Base-by-base conservation (phyloP, 2,113 vertebrate genomes). In the Chloroceryle aenea region DNA sequence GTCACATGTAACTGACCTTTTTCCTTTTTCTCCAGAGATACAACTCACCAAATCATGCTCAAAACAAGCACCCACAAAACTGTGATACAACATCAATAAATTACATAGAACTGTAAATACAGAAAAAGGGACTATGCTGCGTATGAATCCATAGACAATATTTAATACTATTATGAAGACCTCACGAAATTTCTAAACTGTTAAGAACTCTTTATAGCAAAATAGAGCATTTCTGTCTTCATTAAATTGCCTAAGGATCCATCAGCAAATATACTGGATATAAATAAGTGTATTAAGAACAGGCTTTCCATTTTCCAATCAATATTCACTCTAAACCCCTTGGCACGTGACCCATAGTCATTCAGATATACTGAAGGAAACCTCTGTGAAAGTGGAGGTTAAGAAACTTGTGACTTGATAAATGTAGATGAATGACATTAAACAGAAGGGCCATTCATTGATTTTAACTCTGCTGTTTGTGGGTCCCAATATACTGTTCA, bases 1-100 rank as follows among this genome's bases (percentile, higher is more conserved):
- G 2, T 48, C 15, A 45, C 0, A 0, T 77, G 84, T 36, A 52
- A 26, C 10, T 2, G 1, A 12, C 2, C 5, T 42, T 40, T 62
- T 27, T 62, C 58, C 14, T 30, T 79, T 89, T 50, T 58, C 25
- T 63, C 27, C 34, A 50, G 50, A 53, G 12, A 38, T 8, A 18
- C 9, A 17, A 11, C 45, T 77, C 13, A 27, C 34, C 68, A 90
- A 71, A 62, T 50, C 32, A 77, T 19, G 7, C 19, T 52, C 7
- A 61, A 90, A 52, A 52, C 14, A 38, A 14, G 14, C 23, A 53
- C 9, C 38, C 6, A 34, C 2, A 58, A 77, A 72, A 27, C 9
- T 67, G 6, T 42, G 29, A 45, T 72, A 67, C 27, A n/a, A 63
- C 34, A 48, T 21, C 30, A 77, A 11, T 47, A 43, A 81, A 63